phyloP scores from a whole-genome alignment of 2,797 vertebrate species.

The Myripristis jacobus region DNA sequence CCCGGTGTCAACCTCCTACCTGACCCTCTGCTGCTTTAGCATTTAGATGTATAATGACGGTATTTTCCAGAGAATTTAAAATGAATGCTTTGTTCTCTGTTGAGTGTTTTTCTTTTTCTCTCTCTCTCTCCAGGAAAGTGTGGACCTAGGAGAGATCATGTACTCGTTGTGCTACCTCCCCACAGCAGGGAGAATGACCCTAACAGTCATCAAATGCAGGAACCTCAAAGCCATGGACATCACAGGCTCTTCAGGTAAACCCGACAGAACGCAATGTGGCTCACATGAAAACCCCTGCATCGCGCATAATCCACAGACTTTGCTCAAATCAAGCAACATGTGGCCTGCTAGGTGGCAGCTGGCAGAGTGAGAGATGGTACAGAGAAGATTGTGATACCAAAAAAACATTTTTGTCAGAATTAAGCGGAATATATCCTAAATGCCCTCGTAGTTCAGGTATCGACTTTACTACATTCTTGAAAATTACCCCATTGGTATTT shows the following conservation, averaged over 20 bases:
- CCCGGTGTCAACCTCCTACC: neutral
- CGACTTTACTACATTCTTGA: neutral
- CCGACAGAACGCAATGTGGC: slow-evolving; percentile 31
- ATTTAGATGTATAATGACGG: slow-evolving; percentile 12
- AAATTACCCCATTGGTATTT: neutral
- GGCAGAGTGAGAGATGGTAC: neutral
- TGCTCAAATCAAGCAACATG: slow-evolving; percentile 23
- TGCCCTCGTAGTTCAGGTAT: neutral
- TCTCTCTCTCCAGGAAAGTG: slow-evolving; percentile 91
- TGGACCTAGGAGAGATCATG: slow-evolving; percentile 99
- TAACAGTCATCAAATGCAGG: slow-evolving; percentile 98
- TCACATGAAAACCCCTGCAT: slow-evolving; percentile 52
- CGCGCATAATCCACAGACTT: slow-evolving; percentile 35
- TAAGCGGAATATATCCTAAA: neutral
- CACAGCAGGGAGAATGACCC: slow-evolving; percentile 96
- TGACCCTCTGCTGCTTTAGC: slow-evolving; percentile 3
- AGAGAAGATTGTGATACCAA: neutral
- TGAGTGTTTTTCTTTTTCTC: slow-evolving; percentile 18
- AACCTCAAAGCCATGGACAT: slow-evolving; percentile 99
- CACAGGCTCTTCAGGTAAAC: slow-evolving; percentile 95
- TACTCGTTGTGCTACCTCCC: slow-evolving; percentile 99
- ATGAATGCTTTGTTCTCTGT: neutral
- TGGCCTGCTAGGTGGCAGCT: slow-evolving; percentile 28
- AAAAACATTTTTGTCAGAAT: slow-evolving; percentile 4
- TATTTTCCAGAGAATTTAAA: slow-evolving; percentile 15